Base-by-base conservation (phyloP, 2,797 vertebrate species). In the Lateolabrax maculatus region DNA sequence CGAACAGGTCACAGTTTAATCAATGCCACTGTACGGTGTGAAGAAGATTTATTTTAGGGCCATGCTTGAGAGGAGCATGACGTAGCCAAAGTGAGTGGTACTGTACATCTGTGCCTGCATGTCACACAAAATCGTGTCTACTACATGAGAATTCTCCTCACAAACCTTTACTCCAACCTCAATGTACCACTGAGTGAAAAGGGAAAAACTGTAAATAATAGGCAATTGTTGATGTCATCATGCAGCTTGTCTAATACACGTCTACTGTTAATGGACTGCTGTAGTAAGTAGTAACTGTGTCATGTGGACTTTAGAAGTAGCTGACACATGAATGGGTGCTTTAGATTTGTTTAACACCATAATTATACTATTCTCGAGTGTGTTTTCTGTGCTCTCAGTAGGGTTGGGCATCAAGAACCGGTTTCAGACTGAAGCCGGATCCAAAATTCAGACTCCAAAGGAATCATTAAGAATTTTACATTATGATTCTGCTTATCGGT, bases 261-360 rank as follows among this genome's bases (percentile, higher is more conserved):
- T 85, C 49, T 84, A 64, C 84, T 80, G 88, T 80, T 87, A 56
- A 87, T 41, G 67, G 67, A 81, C 77, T 84, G 78, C 81, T 87
- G 84, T 89, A 85, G 71, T 68, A 55, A 76, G 48, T 51, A 73
- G 65, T 74, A 76, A 88, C 74, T 62, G 51, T 81, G 60, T 79
- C 57, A 69, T 79, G 70, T 73, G 64, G 64, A 76, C 49, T 53
- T 63, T 11, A 64, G 61, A 62, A 70, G 16, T 44, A 75, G 85
- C 78, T 84, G 79, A 79, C 56, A 76, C 64, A 41, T 34, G 39
- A 67, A 57, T 23, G 27, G 74, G 31, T 80, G 71, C 44, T 74
- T 87, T 83, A 71, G 21, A 37, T 43, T 69, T 58, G 48, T 86
- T 88, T 86, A 90, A 89, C 72, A 57, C 75, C 49, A 7, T 73